These are phyloP conservation scores for Anthopleura xanthogrammica DNA, from an alignment of 92 coral and sea anemone species.

Conservation along the genomic window DNA sequence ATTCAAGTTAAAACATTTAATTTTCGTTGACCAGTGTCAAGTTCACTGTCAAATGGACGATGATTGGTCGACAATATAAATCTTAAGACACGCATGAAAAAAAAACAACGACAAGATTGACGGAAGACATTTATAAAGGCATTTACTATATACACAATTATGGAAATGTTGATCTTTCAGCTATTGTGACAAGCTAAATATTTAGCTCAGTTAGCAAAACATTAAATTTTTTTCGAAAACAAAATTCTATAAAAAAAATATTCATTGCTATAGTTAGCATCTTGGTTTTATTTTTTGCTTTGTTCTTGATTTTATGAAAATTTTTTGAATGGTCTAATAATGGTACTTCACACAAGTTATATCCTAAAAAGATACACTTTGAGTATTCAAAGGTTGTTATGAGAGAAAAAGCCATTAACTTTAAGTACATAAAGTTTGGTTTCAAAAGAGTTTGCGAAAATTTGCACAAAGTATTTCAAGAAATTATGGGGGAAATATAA, in stretches of 20 bases:
- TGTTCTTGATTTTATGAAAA: no score
- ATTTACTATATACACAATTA: not conserved
- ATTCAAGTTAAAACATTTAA: not conserved
- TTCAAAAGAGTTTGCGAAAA: not conserved
- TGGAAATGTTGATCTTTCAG: not conserved
- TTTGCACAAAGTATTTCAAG: not conserved
- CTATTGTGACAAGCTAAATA: not conserved
- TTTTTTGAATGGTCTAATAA: not conserved
- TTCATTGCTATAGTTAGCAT: no score
- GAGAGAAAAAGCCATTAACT: constrained; percentile 2
- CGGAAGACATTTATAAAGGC: not conserved
- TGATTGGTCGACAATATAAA: not conserved
- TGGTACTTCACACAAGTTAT: not conserved
- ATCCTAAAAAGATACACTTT: not conserved
- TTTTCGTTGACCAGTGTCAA: not conserved
- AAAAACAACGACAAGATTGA: not conserved
- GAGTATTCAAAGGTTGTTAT: not conserved
- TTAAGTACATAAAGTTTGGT: not conserved
- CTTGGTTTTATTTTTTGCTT: no score
- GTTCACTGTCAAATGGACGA: not conserved
- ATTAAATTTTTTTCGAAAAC: not conserved
- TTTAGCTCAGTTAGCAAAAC: not conserved
- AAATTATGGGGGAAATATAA: not conserved
- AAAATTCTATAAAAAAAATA: no score
- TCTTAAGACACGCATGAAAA: not conserved